phyloP scores from a whole-genome alignment of 37 sponge, comb jelly and placozoan genomes.

The Spongilla lacustris region DNA sequence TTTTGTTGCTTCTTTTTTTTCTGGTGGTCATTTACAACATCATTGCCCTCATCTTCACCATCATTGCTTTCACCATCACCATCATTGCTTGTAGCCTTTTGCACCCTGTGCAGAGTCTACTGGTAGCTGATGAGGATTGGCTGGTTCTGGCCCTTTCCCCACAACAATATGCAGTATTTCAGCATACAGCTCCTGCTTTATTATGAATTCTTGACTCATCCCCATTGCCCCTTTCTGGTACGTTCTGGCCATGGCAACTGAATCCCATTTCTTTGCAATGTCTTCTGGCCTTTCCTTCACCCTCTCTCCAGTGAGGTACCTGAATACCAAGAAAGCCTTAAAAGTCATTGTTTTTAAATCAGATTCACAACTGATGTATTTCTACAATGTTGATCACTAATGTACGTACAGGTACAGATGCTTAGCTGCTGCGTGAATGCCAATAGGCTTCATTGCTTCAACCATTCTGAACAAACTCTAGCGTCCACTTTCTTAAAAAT shows the following conservation, averaged over 20 bases:
- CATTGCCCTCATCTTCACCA: not conserved
- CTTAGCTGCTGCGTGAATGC: not conserved
- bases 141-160: not conserved
- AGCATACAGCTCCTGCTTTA: not conserved
- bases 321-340: constrained; percentile 1
- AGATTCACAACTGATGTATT: not conserved
- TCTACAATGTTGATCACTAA: not conserved
- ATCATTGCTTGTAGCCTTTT: not conserved
- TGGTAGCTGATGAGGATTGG: not conserved
- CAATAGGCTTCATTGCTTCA: not conserved
- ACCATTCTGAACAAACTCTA: not conserved
- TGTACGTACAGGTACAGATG: not conserved
- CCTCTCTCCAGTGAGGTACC: not conserved
- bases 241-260: not conserved
- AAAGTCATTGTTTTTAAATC: not conserved
- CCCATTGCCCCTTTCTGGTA: not conserved
- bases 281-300: not conserved
- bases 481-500: too few relatives aligned
- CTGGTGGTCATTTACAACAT: not conserved
- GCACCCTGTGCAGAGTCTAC: not conserved
- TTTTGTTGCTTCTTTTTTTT: not conserved
- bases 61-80: not conserved
- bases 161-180: not conserved
- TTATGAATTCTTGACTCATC: not conserved
- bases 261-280: not conserved